phyloP scores from a whole-genome alignment of 1,140 invertebrate genomes.

The Pseudomyrmex gracilis region DNA sequence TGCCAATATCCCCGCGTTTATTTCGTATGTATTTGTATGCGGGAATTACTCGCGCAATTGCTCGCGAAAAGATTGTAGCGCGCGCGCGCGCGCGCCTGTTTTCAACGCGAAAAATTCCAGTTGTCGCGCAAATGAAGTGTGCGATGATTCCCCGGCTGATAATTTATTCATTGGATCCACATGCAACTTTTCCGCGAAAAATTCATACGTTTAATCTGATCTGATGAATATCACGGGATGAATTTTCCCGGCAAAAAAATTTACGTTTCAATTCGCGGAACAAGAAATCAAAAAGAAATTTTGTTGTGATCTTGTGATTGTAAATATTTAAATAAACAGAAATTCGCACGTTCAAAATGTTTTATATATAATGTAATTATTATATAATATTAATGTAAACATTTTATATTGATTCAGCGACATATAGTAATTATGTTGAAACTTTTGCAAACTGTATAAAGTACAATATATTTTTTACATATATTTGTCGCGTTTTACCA shows the following conservation, averaged over 20 bases:
- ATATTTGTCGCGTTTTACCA: no score
- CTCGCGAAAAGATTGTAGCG: constrained; percentile 10
- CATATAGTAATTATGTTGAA: no score
- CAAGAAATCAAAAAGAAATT: constrained; percentile 7
- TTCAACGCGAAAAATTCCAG: constrained; percentile 21
- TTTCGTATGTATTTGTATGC: constrained; percentile 39
- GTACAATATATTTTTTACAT: no score
- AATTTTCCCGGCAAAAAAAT: not conserved
- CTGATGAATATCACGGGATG: no score
- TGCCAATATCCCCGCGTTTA: constrained; percentile 21
- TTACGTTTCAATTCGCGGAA: not conserved
- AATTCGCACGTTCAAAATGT: no score
- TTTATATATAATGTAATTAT: no score
- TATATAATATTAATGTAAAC: no score
- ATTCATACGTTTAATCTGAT: constrained; percentile 6
- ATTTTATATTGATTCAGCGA: no score
- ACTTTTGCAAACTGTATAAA: no score
- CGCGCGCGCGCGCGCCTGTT: constrained; percentile 10
- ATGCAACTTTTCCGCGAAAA: constrained; percentile 26
- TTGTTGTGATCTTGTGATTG: not conserved
- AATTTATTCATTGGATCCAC: constrained; percentile 37
- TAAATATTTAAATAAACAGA: not conserved
- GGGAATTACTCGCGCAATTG: constrained; percentile 12
- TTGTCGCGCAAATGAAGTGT: not conserved
- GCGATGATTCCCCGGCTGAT: constrained; percentile 14